Evolutionary conservation across 1,140 invertebrate genomes (phyloP).

Genomic region (Drosophila neocordata): DNA sequence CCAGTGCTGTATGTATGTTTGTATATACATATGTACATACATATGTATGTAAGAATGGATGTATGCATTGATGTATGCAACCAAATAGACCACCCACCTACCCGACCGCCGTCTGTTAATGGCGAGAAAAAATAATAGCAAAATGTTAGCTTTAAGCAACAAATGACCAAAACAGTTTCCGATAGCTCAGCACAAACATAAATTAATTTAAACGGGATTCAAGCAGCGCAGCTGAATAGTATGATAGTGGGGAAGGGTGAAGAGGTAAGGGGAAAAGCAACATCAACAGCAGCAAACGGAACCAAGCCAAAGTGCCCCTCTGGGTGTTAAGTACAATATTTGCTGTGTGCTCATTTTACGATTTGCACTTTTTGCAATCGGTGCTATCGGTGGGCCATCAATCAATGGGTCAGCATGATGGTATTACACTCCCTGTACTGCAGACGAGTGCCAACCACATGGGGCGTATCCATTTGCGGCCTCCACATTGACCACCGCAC

Average conservation of each 20-base stretch:
- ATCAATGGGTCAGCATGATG: conserved; percentile 77
- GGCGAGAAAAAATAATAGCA: conserved; percentile 46
- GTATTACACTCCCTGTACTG: conserved; percentile 19
- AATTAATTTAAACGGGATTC: conserved; percentile 60
- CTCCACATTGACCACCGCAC: conserved; percentile 64
- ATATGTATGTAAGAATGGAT: conserved; percentile 15
- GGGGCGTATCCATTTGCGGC: conserved; percentile 79
- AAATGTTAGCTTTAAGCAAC: conserved; percentile 65
- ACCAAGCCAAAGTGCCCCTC: conserved; percentile 55
- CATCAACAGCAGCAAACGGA: background rate
- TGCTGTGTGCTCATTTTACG: conserved; percentile 66
- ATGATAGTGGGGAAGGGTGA: background rate
- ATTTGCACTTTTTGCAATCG: conserved; percentile 60
- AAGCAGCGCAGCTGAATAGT: conserved; percentile 15
- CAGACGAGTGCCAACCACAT: conserved; percentile 57
- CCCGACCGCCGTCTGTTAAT: conserved; percentile 9
- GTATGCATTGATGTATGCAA: background rate
- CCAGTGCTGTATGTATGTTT: conserved; percentile 35
- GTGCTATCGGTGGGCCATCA: conserved; percentile 51
- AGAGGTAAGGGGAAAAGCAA: background rate
- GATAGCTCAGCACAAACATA: conserved; percentile 39
- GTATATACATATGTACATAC: conserved; percentile 29
- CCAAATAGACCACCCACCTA: conserved; percentile 33
- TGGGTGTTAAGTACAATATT: conserved; percentile 78
- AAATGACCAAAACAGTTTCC: conserved; percentile 66